Evolutionary conservation across 2,797 vertebrate genomes (phyloP).

Genomic region (Argyrosomus regius): DNA sequence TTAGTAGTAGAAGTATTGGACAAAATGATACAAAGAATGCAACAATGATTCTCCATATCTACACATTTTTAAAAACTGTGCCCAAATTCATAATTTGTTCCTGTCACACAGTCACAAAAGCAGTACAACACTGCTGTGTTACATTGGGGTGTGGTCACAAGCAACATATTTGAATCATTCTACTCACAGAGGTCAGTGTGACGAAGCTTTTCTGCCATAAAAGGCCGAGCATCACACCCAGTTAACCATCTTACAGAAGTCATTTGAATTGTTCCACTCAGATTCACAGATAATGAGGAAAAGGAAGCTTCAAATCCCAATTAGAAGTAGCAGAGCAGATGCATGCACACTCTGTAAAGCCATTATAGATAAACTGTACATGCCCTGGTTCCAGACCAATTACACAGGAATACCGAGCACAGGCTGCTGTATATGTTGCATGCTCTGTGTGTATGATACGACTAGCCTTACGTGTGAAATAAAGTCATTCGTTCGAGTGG

Average conservation of each 20-base stretch:
- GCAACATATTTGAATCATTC: not conserved
- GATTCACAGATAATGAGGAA: not conserved
- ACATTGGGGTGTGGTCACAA: not conserved
- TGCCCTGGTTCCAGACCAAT: not conserved
- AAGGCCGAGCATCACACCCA: not conserved
- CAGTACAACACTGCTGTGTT: not conserved
- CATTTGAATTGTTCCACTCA: not conserved
- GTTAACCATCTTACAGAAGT: not conserved
- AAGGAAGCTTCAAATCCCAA: not conserved
- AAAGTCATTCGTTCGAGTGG: not conserved
- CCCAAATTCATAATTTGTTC: too few relatives aligned
- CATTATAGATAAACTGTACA: not conserved
- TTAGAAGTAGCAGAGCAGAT: not conserved
- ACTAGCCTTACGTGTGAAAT: constrained; percentile 5
- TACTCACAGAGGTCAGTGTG: not conserved
- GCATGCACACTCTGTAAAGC: not conserved
- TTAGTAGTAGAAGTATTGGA: too few relatives aligned
- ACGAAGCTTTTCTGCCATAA: not conserved
- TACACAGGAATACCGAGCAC: not conserved
- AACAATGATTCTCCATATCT: too few relatives aligned
- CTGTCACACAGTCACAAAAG: not conserved
- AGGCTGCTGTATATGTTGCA: not conserved
- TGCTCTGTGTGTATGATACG: not conserved
- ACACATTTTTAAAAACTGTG: too few relatives aligned
- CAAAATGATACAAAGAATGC: too few relatives aligned